Percentiles rank a stretch among this genome's conserved stretches.
Conservation (phyloP, 2,113 vertebrate species). For the Malurus cyaneus region DNA sequence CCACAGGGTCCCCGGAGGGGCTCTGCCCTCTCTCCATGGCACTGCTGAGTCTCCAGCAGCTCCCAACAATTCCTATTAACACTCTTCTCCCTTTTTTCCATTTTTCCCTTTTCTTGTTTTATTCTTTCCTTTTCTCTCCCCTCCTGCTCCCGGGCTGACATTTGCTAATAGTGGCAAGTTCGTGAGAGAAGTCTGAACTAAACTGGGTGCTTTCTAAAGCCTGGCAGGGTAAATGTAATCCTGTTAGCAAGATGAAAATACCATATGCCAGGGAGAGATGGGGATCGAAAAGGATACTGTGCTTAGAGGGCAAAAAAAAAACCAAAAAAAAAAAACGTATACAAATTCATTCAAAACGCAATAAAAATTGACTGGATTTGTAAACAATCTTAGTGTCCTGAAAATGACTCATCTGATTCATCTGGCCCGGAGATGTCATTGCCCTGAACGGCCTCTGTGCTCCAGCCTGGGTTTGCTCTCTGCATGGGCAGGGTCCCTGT, state of each 20-base stretch:
- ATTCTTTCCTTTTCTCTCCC: not conserved
- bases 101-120: accelerated
- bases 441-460: not conserved
- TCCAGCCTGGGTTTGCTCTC: not conserved
- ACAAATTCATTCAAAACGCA: not conserved
- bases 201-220: not conserved
- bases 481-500: not conserved
- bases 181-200: not conserved
- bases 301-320: not conserved
- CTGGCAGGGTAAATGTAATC: not conserved
- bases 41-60: not conserved
- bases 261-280: not conserved
- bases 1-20: no score
- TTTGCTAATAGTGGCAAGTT: not conserved
- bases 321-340: not conserved
- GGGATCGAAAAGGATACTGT: conserved; percentile 10
- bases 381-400: not conserved
- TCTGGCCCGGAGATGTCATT: not conserved
- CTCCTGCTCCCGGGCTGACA: not conserved
- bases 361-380: conserved; percentile 16
- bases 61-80: not conserved
- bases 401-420: not conserved
- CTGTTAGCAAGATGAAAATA: conserved; percentile 3
- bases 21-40: accelerated
- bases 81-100: no score